These are phyloP conservation scores for Abrostola tripartita DNA, from an alignment of 2,888 invertebrate species.

Conservation along the genomic window DNA sequence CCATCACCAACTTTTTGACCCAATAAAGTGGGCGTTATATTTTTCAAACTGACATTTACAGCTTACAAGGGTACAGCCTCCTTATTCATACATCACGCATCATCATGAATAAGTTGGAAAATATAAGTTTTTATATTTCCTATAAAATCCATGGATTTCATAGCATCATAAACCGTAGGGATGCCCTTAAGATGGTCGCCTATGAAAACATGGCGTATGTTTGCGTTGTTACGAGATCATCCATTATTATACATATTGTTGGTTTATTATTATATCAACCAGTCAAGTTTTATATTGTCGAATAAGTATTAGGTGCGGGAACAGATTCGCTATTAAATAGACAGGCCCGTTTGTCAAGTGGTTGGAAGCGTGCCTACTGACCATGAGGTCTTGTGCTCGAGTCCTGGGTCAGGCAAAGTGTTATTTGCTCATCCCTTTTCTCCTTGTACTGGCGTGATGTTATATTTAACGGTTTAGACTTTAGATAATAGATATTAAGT, in stretches of 20 bases:
- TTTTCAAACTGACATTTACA: neutral
- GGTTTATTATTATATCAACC: constrained; percentile 37
- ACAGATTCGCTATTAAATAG: neutral
- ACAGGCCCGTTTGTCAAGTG: neutral
- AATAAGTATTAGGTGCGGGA: neutral
- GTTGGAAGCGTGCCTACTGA: too few relatives aligned
- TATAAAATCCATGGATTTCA: constrained; percentile 50
- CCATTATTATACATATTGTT: constrained; percentile 36
- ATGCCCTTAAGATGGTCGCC: constrained; percentile 40
- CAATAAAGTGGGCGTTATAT: neutral
- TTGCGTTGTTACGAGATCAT: constrained; percentile 31
- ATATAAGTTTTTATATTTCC: constrained; percentile 46
- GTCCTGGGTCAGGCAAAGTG: too few relatives aligned
- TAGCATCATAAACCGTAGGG: constrained; percentile 41
- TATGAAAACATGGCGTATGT: constrained; percentile 43
- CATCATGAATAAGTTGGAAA: constrained; percentile 27
- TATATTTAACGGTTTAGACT: too few relatives aligned
- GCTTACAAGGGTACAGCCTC: constrained; percentile 2
- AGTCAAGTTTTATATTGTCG: constrained; percentile 16
- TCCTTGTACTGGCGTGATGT: too few relatives aligned
- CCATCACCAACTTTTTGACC: too few relatives aligned
- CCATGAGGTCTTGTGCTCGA: too few relatives aligned
- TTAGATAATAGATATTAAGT: too few relatives aligned
- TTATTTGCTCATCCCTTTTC: too few relatives aligned
- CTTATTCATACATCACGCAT: constrained; percentile 24